These are phyloP conservation scores for Hozukius guyotensis DNA, from an alignment of 2,797 vertebrate species.

Conservation along the genomic window DNA sequence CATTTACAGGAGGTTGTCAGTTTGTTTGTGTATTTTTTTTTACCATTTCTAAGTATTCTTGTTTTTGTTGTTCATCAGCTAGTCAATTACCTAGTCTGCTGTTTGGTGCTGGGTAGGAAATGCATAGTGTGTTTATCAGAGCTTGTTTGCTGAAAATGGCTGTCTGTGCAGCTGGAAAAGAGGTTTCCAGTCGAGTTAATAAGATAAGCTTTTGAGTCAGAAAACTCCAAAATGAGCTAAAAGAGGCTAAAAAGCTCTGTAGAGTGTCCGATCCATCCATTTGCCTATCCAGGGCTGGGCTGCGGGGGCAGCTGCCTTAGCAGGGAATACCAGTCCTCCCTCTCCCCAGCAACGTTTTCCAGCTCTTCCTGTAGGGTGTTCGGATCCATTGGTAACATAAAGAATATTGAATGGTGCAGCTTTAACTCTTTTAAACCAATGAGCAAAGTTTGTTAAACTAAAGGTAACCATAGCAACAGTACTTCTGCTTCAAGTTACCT, in stretches of 20 bases:
- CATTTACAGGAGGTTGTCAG: not conserved
- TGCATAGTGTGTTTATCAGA: not conserved
- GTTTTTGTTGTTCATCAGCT: not conserved
- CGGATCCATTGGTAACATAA: not conserved
- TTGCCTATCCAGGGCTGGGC: too few relatives aligned
- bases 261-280: not conserved
- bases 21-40: not conserved
- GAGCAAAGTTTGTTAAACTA: not conserved
- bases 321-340: too few relatives aligned
- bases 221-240: not conserved
- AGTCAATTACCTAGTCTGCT: not conserved
- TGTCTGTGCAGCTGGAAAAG: not conserved
- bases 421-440: not conserved
- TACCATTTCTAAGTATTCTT: not conserved
- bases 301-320: too few relatives aligned
- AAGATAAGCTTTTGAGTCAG: not conserved
- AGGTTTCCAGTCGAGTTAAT: not conserved
- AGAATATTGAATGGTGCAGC: not conserved
- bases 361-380: not conserved
- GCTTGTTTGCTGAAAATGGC: not conserved
- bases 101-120: not conserved
- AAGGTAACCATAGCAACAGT: not conserved
- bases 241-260: not conserved
- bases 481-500: not conserved
- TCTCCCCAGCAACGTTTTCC: too few relatives aligned